phyloP scores from a whole-genome alignment of 92 coral and sea anemone genomes.

The Epizoanthus fatuus region DNA sequence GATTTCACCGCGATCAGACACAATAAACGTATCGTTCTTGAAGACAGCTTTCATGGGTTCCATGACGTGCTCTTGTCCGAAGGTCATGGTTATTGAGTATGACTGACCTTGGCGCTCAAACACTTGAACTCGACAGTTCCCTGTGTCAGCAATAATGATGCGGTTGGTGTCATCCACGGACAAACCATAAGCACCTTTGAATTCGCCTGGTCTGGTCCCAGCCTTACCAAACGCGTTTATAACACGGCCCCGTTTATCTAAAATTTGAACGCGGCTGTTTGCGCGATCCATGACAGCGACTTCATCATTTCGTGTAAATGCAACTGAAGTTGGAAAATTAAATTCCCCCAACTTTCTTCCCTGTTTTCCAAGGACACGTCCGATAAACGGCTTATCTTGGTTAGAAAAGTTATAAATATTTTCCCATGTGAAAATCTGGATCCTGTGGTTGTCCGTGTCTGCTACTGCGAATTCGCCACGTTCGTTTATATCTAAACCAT shows the following conservation, averaged over 20 bases:
- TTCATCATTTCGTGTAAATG: conserved; percentile 20
- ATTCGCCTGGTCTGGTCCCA: conserved; percentile 16
- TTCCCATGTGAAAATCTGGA: conserved; percentile 37
- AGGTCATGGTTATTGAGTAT: conserved; percentile 14
- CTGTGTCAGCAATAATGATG: conserved; percentile 18
- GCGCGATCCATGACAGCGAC: conserved; percentile 32
- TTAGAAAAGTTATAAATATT: conserved; percentile 6
- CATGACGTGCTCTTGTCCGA: conserved; percentile 15
- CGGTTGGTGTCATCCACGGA: conserved; percentile 25
- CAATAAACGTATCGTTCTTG: conserved; percentile 4
- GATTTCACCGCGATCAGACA: conserved; percentile 27
- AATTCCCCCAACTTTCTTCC: conserved; percentile 22
- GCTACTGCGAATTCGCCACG: conserved; percentile 25
- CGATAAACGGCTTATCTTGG: conserved; percentile 20
- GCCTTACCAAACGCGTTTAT: conserved; percentile 32
- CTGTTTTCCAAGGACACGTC: conserved; percentile 17
- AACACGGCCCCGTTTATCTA: conserved; percentile 32
- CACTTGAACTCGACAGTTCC: conserved; percentile 27
- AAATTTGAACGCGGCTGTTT: conserved; percentile 18
- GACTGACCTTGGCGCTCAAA: conserved; percentile 7
- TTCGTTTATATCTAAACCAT: conserved; percentile 14
- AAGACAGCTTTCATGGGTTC: conserved; percentile 32
- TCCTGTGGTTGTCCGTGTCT: conserved; percentile 25
- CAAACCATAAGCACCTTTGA: conserved; percentile 16
- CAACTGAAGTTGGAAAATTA: conserved; percentile 30